phyloP scores from a whole-genome alignment of 1,140 invertebrate genomes.

The Helicorthomorpha holstii region DNA sequence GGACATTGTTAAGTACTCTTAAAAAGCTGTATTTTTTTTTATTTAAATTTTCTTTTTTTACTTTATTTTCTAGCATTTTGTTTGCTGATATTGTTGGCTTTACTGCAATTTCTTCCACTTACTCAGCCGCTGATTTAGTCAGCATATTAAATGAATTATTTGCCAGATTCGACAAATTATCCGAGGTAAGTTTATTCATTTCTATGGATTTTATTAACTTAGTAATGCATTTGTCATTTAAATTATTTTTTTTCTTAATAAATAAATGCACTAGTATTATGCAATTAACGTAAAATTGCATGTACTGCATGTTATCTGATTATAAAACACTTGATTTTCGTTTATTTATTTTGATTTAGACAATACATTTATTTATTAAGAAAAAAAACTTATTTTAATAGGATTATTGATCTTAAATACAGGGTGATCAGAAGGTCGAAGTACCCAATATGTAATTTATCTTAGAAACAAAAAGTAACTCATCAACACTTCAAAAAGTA shows the following conservation, averaged over 20 bases:
- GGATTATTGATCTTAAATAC: too few relatives aligned
- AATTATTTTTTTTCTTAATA: neutral
- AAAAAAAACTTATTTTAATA: too few relatives aligned
- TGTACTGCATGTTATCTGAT: neutral
- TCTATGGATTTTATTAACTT: neutral
- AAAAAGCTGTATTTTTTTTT: too few relatives aligned
- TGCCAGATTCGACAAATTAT: constrained; percentile 76
- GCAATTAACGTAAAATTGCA: neutral
- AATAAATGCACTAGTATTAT: neutral
- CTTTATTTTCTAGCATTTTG: constrained; percentile 20
- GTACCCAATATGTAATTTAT: too few relatives aligned
- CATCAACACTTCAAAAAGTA: too few relatives aligned
- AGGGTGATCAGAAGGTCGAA: too few relatives aligned
- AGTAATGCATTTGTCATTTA: neutral
- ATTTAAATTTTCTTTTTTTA: too few relatives aligned
- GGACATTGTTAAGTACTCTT: too few relatives aligned
- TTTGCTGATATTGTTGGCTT: constrained; percentile 81
- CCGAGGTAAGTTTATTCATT: constrained; percentile 44
- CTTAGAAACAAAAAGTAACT: too few relatives aligned
- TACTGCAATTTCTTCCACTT: constrained; percentile 85
- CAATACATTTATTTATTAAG: too few relatives aligned
- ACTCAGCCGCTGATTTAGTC: constrained; percentile 79
- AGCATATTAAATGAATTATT: constrained; percentile 88
- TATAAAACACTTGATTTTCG: too few relatives aligned
- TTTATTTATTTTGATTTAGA: neutral